Evolutionary conservation across 2,113 vertebrate species (phyloP).

Genomic region (Chloroceryle aenea): DNA sequence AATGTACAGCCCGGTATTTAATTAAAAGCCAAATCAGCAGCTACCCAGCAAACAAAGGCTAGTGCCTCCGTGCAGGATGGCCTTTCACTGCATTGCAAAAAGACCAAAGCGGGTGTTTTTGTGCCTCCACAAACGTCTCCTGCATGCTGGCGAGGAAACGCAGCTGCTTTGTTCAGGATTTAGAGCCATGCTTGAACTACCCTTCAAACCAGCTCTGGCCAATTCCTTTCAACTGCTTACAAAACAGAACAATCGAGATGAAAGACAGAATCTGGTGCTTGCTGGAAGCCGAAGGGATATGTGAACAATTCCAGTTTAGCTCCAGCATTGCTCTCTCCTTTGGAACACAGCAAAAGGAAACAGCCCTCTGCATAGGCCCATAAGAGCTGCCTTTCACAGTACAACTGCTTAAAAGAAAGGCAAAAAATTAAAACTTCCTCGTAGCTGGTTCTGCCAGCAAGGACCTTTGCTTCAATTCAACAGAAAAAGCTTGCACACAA

Average conservation of each 20-base stretch:
- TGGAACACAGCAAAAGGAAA: slow-evolving; percentile 18
- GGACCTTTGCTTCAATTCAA: not conserved
- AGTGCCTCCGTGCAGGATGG: not conserved
- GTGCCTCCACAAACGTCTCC: not conserved
- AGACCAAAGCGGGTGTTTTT: not conserved
- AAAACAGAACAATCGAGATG: not conserved
- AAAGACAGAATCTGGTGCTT: not conserved
- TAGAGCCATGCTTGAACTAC: not conserved
- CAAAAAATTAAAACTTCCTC: not conserved
- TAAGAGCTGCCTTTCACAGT: not conserved
- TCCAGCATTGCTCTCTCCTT: slow-evolving; percentile 3
- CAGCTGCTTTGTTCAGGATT: not conserved
- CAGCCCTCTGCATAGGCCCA: not conserved
- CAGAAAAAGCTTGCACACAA: not conserved
- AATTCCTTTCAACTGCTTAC: not conserved
- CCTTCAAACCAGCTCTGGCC: not conserved
- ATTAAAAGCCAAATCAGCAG: not conserved
- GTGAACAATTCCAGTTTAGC: not conserved
- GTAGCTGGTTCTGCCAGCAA: not conserved
- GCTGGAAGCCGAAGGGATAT: not conserved
- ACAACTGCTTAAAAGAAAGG: not conserved
- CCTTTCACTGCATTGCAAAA: not conserved
- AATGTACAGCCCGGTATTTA: not conserved
- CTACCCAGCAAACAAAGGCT: not conserved
- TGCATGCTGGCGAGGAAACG: not conserved